These are phyloP conservation scores for Neocrepidodera transversa DNA, from an alignment of 2,888 invertebrate genomes.

Conservation along the genomic window DNA sequence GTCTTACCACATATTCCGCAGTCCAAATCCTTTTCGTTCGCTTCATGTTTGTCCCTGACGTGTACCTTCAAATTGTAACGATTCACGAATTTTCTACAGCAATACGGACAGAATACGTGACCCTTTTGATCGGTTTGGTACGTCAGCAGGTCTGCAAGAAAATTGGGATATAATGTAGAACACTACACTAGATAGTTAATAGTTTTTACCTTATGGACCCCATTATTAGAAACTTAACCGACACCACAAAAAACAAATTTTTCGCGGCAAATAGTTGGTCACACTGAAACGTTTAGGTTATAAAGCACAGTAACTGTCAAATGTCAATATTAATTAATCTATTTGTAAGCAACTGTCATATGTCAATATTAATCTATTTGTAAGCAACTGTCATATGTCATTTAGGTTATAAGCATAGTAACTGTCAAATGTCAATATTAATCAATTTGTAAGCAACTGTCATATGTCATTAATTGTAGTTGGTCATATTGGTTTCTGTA, in stretches of 20 bases:
- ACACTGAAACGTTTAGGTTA: too few relatives aligned
- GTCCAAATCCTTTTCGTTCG: conserved; percentile 70
- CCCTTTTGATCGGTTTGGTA: conserved; percentile 57
- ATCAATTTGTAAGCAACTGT: too few relatives aligned
- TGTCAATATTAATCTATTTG: too few relatives aligned
- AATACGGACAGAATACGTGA: conserved; percentile 69
- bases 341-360: too few relatives aligned
- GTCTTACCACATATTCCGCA: conserved; percentile 75
- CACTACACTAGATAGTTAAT: conserved; percentile 6
- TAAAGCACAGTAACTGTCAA: too few relatives aligned
- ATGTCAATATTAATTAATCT: too few relatives aligned
- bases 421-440: too few relatives aligned
- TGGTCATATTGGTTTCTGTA: too few relatives aligned
- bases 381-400: too few relatives aligned
- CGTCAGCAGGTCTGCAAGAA: conserved; percentile 51
- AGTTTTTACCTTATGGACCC: conserved; percentile 14
- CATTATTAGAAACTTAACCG: conserved; percentile 7
- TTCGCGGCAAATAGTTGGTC: too few relatives aligned
- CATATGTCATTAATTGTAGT: too few relatives aligned
- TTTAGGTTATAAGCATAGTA: too few relatives aligned
- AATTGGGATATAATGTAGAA: conserved; percentile 1
- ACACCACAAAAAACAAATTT: background rate
- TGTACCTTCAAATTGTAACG: conserved; percentile 76
- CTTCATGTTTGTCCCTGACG: conserved; percentile 75
- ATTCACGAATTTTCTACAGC: conserved; percentile 70